Base-by-base conservation (phyloP, 1,140 invertebrate species). In the Euwallacea fornicatus region DNA sequence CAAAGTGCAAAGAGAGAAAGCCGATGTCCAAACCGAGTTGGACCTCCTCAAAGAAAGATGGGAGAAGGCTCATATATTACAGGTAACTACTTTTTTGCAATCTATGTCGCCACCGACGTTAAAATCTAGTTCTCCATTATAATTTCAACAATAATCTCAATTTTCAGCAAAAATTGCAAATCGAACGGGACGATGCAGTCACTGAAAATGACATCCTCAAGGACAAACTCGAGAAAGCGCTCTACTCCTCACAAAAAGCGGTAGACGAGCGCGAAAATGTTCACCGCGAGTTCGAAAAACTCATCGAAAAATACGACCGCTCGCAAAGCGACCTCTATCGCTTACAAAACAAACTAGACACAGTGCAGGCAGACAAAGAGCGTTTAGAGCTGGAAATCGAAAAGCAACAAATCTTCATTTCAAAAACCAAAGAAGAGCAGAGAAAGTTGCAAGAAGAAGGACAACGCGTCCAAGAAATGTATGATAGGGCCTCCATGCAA, bases 251-350 rank as follows among this genome's bases (percentile, higher is more conserved):
- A 60, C 89, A 90, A 78, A 95, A 95, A 82, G 87, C 90, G 0
- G 86, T 93, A 68, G 94, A 97, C 76, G 95, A 97, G 76, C 92
- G 93, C 76, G 95, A 97, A 77, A 89, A 86, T 60, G 88, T 90
- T 46, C 91, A 92, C 83, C 93, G 93, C 82, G 95, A 97, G 83
- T 92, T 94, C 79, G 94, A 97, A 78, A 93, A 95, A 83, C 89
- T 96, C 82, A 83, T 95, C 75, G 95, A 96, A 83, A 96, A 96
- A 86, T 94, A 95, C 81, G 95, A 97, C 83, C 91, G 93, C 76
- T 89, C 90, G 1, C 93, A 97, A 81, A 93, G 90, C 76, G 94
- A 97, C 81, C 87, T 94, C 43, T 95, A 93, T 80, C 88, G 94
- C 50, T 81, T 96, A 42, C 93, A 96, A 81, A 93, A 92, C 66